phyloP scores from a whole-genome alignment of 2,888 invertebrate species.

The Serripes groenlandicus region DNA sequence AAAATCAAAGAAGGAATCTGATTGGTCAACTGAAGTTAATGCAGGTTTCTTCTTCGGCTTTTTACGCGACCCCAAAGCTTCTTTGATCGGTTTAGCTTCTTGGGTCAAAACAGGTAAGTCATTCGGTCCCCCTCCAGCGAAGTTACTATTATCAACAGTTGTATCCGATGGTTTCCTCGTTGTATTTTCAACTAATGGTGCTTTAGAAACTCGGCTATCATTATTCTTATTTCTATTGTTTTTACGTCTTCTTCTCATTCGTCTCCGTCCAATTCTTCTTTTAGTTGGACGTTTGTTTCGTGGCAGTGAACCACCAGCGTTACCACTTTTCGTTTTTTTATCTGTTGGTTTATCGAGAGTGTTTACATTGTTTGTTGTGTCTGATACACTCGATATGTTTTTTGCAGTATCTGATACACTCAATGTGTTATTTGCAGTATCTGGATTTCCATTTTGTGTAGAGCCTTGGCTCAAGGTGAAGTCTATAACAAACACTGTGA shows the following conservation, averaged over 20 bases:
- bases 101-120: background rate
- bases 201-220: background rate
- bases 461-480: background rate
- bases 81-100: background rate
- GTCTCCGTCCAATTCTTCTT: background rate
- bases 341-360: constrained; percentile 6
- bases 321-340: background rate
- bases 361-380: constrained; percentile 12
- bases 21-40: background rate
- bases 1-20: constrained; percentile 5
- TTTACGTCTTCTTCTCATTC: background rate
- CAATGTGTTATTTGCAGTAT: background rate
- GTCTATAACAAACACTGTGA: constrained; percentile 3
- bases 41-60: constrained; percentile 13
- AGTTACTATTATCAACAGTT: constrained; percentile 6
- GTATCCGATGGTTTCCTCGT: background rate
- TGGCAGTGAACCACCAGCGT: background rate
- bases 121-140: no score
- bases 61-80: background rate
- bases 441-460: constrained; percentile 23
- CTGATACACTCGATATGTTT: background rate
- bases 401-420: constrained; percentile 3
- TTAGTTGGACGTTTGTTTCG: background rate
- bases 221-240: background rate
- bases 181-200: background rate